Evolutionary conservation across 2,797 vertebrate species (phyloP).

Genomic region (Botia kubotai): DNA sequence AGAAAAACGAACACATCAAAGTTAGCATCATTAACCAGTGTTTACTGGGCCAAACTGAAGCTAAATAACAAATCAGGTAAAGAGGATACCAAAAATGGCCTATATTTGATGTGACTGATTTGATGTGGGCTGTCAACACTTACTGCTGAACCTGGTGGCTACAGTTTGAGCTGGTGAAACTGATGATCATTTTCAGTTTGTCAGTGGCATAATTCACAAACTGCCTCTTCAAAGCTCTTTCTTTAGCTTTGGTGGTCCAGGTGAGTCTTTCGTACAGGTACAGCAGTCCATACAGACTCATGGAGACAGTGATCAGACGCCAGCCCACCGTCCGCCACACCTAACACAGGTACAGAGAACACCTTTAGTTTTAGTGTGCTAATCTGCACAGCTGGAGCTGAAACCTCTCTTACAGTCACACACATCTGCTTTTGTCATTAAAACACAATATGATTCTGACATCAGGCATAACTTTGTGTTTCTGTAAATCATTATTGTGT

Average conservation of each 20-base stretch:
- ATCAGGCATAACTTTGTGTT: no score
- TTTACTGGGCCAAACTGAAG: slow-evolving; percentile 26
- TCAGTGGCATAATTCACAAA: slow-evolving; percentile 94
- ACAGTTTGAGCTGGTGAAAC: slow-evolving; percentile 93
- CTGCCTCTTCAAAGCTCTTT: slow-evolving; percentile 91
- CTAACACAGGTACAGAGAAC: slow-evolving; percentile 65
- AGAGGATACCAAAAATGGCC: no score
- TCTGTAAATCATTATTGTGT: no score
- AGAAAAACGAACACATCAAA: no score
- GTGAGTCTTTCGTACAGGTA: slow-evolving; percentile 93
- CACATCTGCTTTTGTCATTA: no score
- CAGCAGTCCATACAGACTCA: slow-evolving; percentile 87
- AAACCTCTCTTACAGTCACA: no score
- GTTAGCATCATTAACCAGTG: background rate
- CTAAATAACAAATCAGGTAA: background rate
- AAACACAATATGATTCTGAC: no score
- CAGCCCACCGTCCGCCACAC: slow-evolving; percentile 91
- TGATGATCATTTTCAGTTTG: slow-evolving; percentile 94
- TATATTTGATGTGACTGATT: no score
- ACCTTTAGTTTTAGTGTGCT: background rate
- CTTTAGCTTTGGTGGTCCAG: slow-evolving; percentile 94
- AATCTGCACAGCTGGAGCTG: no score
- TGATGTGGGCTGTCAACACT: slow-evolving; percentile 35
- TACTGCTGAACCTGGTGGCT: slow-evolving; percentile 98
- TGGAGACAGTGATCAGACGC: slow-evolving; percentile 87